Percentiles rank a stretch among this genome's conserved stretches.
Conservation (phyloP, 2,797 vertebrate species). For the Buphagus erythrorhynchus region DNA sequence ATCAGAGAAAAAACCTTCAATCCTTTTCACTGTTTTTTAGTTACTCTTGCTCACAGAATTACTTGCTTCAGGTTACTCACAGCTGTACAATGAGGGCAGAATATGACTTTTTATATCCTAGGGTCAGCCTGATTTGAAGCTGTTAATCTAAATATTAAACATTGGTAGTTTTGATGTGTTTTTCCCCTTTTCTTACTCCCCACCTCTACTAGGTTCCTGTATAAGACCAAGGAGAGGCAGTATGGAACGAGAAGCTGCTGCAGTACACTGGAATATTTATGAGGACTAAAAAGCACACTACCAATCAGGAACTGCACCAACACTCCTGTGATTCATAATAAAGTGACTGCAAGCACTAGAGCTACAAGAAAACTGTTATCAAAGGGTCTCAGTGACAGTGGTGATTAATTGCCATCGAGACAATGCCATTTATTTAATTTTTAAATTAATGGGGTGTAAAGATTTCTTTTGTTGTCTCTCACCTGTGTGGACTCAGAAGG, state of each 20-base stretch:
- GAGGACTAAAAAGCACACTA: neutral
- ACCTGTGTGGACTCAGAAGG: slow-evolving; percentile 93
- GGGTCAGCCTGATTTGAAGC: neutral
- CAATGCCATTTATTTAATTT: slow-evolving; percentile 10
- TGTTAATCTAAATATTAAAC: neutral
- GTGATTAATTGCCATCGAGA: slow-evolving; percentile 82
- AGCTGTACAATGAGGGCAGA: neutral
- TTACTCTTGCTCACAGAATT: neutral
- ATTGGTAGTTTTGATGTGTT: neutral
- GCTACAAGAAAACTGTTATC: slow-evolving; percentile 40
- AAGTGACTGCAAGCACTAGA: neutral
- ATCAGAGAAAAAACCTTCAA: neutral
- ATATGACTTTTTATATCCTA: neutral
- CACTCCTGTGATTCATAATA: neutral
- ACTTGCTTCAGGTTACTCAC: neutral
- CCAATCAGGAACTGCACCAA: neutral
- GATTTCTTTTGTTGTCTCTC: slow-evolving; percentile 64
- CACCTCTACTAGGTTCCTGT: neutral
- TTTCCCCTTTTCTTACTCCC: neutral
- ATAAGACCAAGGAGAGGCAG: neutral
- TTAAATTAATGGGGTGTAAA: neutral
- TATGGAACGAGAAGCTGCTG: neutral
- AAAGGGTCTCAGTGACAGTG: slow-evolving; percentile 1
- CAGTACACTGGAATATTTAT: neutral
- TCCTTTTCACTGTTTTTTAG: neutral